Evolutionary conservation across 23 tunicate genomes (phyloP), one percentile per base, ranked within the genome.

Genomic region (Ciona savignyi): DNA sequence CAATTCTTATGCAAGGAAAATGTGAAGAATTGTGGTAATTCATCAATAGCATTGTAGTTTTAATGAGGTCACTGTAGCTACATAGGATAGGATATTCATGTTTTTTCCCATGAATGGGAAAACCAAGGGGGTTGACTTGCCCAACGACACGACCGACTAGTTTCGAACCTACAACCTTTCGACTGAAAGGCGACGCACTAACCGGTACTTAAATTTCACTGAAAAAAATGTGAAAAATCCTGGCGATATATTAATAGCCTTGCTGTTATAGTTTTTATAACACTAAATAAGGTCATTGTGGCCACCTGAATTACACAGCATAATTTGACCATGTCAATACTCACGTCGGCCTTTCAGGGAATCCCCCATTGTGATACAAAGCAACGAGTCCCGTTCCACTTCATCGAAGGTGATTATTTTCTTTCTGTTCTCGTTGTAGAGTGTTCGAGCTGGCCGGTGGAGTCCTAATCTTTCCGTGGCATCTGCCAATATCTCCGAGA

Each of bases 261-360:
- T 42, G 56, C 15, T 42, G 56, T 15, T 42, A 42, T 42, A n/a
- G n/a, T n/a, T n/a, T n/a, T n/a, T n/a, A n/a, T n/a, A n/a, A n/a
- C n/a, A n/a, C n/a, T n/a, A n/a, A n/a, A n/a, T n/a, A n/a, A n/a
- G n/a, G n/a, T n/a, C n/a, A n/a, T n/a, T n/a, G n/a, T n/a, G 56
- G 56, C 56, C 9, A 42, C 56, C 9, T 6, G 9, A 42, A 6
- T 42, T 6, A 42, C 15, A 15, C 11, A 24, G 29, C 6, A 25
- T 9, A 25, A 64, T 11, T 26, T 24, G 6, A 64, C 0, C 19
- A 28, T 24, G n/a, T 15, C 20, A 21, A 48, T 1, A 70, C 96
- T 81, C 62, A 88, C 96, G 96, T 60, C 83, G 78, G 49, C 80
- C 87, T 69, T 33, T 60, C 11, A 82, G 60, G 2, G 80, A 30